Conservation (phyloP, 1,140 invertebrate genomes). For the Drosophila prosaltans region DNA sequence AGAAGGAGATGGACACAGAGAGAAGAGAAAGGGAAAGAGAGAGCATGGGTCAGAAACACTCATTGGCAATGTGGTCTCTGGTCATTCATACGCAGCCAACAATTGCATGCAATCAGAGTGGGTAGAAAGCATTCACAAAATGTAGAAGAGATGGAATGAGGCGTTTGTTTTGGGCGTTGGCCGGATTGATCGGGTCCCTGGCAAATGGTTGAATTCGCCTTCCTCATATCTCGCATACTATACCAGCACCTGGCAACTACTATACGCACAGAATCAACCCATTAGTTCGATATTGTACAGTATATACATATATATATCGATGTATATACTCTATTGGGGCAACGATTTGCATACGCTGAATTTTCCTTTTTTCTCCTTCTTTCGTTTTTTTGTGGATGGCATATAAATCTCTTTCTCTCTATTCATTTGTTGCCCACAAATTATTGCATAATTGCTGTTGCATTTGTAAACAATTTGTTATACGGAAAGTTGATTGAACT, state of each 20-base stretch:
- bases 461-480: slow-evolving; percentile 78
- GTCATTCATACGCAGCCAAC: slow-evolving; percentile 78
- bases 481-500: slow-evolving; percentile 73
- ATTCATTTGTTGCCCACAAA: slow-evolving; percentile 75
- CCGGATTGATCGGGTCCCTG: slow-evolving; percentile 59
- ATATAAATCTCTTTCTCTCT: slow-evolving; percentile 61
- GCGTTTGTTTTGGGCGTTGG: slow-evolving; percentile 59
- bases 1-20: slow-evolving; percentile 8
- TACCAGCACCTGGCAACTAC: neutral
- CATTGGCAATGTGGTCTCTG: slow-evolving; percentile 78
- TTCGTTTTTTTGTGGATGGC: neutral
- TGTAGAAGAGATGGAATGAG: neutral
- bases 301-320: slow-evolving; percentile 48
- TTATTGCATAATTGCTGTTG: slow-evolving; percentile 78
- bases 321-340: slow-evolving; percentile 44
- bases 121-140: neutral
- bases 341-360: slow-evolving; percentile 55
- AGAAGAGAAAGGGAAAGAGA: slow-evolving; percentile 14
- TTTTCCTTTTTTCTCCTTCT: neutral
- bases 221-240: neutral
- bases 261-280: slow-evolving; percentile 1
- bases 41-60: slow-evolving; percentile 62
- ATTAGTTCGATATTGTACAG: slow-evolving; percentile 1
- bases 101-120: slow-evolving; percentile 77
- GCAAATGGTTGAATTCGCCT: slow-evolving; percentile 17